phyloP scores from a whole-genome alignment of 2,888 invertebrate species.

The Apantesis nais region DNA sequence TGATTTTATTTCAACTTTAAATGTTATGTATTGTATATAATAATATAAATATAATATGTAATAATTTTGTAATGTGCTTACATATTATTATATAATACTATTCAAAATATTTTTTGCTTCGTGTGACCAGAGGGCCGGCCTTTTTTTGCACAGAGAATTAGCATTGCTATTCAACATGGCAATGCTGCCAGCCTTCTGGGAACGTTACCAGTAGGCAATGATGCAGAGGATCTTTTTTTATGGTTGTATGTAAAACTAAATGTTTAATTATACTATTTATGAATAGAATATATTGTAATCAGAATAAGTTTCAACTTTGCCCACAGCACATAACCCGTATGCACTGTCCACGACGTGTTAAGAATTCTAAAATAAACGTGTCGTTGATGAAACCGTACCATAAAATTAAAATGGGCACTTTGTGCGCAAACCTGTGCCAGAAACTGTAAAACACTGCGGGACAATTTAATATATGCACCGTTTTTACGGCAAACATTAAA shows the following conservation, averaged over 20 bases:
- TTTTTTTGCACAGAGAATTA: too few species aligned
- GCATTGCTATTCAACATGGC: too few species aligned
- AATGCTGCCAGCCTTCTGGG: too few species aligned
- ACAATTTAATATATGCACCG: slow-evolving; percentile 17
- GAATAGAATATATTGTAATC: background rate
- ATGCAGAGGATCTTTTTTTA: too few species aligned
- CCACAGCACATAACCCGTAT: background rate
- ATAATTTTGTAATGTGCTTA: too few species aligned
- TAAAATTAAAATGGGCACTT: slow-evolving; percentile 43
- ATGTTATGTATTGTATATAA: too few species aligned
- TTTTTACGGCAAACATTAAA: slow-evolving; percentile 18
- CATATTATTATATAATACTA: too few species aligned
- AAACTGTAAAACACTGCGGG: slow-evolving; percentile 23
- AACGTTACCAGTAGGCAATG: too few species aligned
- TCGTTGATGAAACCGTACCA: slow-evolving; percentile 29
- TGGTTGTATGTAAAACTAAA: too few species aligned
- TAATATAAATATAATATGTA: background rate
- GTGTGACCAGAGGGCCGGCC: too few species aligned
- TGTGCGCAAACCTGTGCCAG: slow-evolving; percentile 25
- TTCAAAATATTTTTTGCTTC: too few species aligned
- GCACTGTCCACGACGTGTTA: slow-evolving; percentile 12
- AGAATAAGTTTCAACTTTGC: background rate
- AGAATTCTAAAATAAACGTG: slow-evolving; percentile 23
- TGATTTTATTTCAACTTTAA: background rate
- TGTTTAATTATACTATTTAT: too few species aligned